phyloP scores from a whole-genome alignment of 1,140 invertebrate genomes.

The Brachionus manjavacas region DNA sequence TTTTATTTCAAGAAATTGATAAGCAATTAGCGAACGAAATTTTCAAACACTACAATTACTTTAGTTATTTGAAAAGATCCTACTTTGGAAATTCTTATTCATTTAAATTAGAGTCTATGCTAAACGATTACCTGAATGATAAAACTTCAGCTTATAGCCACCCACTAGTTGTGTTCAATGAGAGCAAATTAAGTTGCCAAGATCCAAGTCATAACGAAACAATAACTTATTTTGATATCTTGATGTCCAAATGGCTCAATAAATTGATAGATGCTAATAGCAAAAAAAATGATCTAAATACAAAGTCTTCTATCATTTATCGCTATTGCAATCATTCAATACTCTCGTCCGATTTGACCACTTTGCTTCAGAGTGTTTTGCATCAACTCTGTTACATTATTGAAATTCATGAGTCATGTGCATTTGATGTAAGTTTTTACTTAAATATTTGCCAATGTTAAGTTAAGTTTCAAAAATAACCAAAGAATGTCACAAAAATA shows the following conservation, averaged over 20 bases:
- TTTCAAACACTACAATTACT: conserved; percentile 17
- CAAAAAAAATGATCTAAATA: background rate
- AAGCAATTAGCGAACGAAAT: conserved; percentile 19
- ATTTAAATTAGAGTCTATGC: background rate
- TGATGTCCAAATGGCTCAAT: background rate
- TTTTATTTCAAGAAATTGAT: conserved; percentile 35
- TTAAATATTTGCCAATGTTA: too few relatives aligned
- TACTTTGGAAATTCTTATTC: background rate
- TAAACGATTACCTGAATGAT: conserved; percentile 17
- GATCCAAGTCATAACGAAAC: background rate
- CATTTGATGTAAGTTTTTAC: conserved; percentile 33
- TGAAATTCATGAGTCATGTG: conserved; percentile 33
- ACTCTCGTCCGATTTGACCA: conserved; percentile 17
- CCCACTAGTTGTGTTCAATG: background rate
- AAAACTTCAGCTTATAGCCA: background rate
- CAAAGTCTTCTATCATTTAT: background rate
- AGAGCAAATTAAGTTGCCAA: background rate
- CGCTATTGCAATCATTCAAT: conserved; percentile 15
- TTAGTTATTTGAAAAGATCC: background rate
- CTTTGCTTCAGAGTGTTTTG: conserved; percentile 23
- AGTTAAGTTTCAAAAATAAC: too few relatives aligned
- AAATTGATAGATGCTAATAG: conserved; percentile 1
- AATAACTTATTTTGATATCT: background rate
- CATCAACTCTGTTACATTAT: conserved; percentile 26
- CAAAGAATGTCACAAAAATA: too few relatives aligned